Conservation (phyloP, 2,797 vertebrate species). For the Notoglanidium macrostoma region DNA sequence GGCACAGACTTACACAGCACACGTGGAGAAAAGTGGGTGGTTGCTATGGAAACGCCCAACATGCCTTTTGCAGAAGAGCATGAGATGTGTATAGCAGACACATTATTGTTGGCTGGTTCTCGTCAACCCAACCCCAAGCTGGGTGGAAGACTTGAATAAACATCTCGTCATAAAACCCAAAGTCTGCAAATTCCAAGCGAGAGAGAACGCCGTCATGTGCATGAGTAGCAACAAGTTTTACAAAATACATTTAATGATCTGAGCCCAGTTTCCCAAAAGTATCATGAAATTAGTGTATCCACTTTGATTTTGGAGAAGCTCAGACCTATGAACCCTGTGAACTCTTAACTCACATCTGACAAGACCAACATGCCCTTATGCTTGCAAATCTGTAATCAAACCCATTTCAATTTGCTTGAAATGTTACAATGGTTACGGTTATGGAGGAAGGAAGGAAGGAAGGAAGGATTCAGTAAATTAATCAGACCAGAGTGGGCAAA, state of each 20-base stretch:
- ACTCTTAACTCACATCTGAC: neutral
- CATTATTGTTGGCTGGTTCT: conserved; percentile 44
- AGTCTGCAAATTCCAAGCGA: neutral
- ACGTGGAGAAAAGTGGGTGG: conserved; percentile 56
- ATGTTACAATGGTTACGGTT: neutral
- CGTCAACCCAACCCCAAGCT: conserved; percentile 12
- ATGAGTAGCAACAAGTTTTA: neutral
- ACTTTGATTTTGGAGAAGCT: neutral
- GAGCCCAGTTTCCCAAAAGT: neutral
- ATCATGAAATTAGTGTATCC: neutral
- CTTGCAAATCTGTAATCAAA: neutral
- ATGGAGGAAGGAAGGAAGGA: neutral
- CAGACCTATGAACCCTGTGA: neutral
- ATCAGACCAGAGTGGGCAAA: neutral
- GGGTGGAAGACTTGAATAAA: neutral
- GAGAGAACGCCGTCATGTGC: neutral
- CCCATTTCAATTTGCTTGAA: neutral
- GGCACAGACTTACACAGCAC: conserved; percentile 35
- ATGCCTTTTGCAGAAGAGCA: conserved; percentile 57
- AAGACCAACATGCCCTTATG: no score
- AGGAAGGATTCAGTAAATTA: neutral
- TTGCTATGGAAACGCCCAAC: conserved; percentile 69
- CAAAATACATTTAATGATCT: neutral
- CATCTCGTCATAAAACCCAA: neutral
- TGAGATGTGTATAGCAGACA: conserved; percentile 41